Conservation (phyloP, 92 coral and sea anemone genomes). For the Nematostella vectensis region DNA sequence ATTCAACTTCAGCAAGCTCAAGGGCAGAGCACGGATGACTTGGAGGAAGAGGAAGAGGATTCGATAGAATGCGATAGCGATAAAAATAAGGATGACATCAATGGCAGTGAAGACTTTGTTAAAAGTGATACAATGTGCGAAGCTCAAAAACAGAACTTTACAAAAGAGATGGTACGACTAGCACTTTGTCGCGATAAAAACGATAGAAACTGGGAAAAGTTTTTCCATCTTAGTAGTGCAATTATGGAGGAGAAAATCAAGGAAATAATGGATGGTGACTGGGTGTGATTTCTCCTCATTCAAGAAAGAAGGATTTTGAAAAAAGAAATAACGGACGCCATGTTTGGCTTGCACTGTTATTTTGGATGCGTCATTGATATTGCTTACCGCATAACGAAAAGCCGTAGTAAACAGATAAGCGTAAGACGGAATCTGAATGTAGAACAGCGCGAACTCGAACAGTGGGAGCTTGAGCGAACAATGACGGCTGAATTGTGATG, state of each 20-base stretch:
- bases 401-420: too few species aligned
- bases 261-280: conserved; percentile 29
- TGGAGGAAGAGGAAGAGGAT: too few species aligned
- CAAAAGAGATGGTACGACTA: conserved; percentile 29
- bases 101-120: not conserved
- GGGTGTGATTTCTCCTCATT: conserved; percentile 20
- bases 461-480: too few species aligned
- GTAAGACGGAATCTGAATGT: too few species aligned
- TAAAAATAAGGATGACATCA: not conserved
- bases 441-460: too few species aligned
- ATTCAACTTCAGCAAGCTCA: not conserved
- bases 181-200: conserved; percentile 18
- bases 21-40: not conserved
- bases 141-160: not conserved
- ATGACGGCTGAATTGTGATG: too few species aligned
- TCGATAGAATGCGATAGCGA: not conserved
- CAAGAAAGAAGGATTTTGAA: too few species aligned
- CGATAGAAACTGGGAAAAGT: conserved; percentile 25
- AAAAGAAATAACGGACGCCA: too few species aligned
- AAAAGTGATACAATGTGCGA: not conserved
- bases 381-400: too few species aligned
- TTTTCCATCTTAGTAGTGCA: conserved; percentile 25
- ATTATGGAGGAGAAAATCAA: conserved; percentile 25
- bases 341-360: too few species aligned
- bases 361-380: too few species aligned